Conservation (phyloP, 1,140 invertebrate species). For the Propsilocerus akamusi region DNA sequence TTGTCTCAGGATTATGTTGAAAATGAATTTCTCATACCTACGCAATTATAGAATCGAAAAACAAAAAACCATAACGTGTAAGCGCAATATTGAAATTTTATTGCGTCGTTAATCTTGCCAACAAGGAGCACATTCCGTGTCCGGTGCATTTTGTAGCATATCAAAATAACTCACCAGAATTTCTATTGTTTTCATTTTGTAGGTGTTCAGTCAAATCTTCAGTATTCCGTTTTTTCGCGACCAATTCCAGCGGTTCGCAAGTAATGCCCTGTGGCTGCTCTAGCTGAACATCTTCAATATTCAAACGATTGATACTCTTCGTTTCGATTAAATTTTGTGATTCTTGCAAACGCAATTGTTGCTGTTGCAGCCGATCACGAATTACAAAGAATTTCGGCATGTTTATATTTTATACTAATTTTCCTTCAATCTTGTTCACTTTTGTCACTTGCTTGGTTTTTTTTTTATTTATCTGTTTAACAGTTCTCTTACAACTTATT, state of each 20-base stretch:
- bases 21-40: no score
- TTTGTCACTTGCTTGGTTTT: constrained; percentile 1
- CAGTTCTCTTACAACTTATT: background rate
- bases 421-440: constrained; percentile 4
- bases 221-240: constrained; percentile 33
- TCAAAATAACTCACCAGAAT: background rate
- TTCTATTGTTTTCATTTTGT: no score
- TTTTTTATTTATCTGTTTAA: constrained; percentile 14
- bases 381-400: constrained; percentile 85
- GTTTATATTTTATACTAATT: constrained; percentile 15
- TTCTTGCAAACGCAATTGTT: constrained; percentile 61
- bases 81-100: no score
- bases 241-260: constrained; percentile 32
- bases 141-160: no score
- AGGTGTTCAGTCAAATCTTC: constrained; percentile 8
- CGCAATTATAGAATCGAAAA: no score
- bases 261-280: constrained; percentile 25
- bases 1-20: no score
- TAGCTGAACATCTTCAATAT: background rate
- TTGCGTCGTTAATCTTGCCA: no score
- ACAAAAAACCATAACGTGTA: no score
- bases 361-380: constrained; percentile 72
- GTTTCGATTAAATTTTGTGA: constrained; percentile 44
- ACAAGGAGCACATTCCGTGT: no score
- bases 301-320: constrained; percentile 27